A percentile compares a stretch with the other conserved stretches of the same genome.
phyloP scores from a whole-genome alignment of 2,797 vertebrate genomes.

The Passerculus sandwichensis region DNA sequence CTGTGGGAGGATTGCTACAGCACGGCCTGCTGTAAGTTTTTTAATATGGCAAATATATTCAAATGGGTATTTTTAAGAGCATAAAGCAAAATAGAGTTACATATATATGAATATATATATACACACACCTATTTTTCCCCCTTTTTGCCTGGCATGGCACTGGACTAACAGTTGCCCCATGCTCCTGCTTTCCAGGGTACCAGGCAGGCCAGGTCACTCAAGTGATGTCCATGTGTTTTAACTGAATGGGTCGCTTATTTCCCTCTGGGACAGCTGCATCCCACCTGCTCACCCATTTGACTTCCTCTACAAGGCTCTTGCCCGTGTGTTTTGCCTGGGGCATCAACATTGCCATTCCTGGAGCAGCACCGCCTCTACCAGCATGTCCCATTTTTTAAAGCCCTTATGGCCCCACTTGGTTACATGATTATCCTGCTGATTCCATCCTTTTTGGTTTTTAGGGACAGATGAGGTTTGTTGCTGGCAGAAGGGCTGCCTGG shows the following conservation, averaged over 20 bases:
- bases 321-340: not conserved
- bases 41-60: not conserved
- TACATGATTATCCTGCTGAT: not conserved
- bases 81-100: not conserved
- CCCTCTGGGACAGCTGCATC: not conserved
- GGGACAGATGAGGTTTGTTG: not conserved
- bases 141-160: not conserved
- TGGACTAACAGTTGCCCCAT: not conserved
- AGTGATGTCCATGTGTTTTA: not conserved
- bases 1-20: not conserved
- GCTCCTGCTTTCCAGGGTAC: not conserved
- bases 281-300: not conserved
- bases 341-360: not conserved
- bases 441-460: not conserved
- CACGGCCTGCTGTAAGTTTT: conserved; percentile 13
- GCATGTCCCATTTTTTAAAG: not conserved
- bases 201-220: not conserved
- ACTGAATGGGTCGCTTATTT: not conserved
- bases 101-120: not conserved
- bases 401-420: fast-evolving
- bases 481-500: not conserved
- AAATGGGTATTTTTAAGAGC: not conserved
- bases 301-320: not conserved
- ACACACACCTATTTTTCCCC: not conserved
- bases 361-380: fast-evolving